Conservation (phyloP, 2,888 invertebrate species). For the Nymphalis c-album region DNA sequence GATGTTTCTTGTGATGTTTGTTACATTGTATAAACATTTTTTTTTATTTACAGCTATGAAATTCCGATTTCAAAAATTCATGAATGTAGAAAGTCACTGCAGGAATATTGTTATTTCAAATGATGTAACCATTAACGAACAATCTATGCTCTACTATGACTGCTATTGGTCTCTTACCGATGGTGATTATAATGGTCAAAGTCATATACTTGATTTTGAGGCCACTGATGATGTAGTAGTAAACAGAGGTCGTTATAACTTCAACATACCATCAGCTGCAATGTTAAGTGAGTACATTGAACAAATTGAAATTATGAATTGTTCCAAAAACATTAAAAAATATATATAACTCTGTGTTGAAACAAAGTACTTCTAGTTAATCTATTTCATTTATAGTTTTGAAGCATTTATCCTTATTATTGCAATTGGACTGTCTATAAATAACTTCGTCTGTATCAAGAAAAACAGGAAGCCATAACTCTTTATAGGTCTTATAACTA, state of each 20-base stretch:
- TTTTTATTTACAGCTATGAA: slow-evolving; percentile 66
- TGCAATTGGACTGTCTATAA: background rate
- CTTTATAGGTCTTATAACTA: no score
- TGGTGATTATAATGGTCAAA: slow-evolving; percentile 56
- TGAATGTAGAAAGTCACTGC: slow-evolving; percentile 60
- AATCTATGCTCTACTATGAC: slow-evolving; percentile 71
- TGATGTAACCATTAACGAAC: slow-evolving; percentile 62
- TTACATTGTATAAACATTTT: background rate
- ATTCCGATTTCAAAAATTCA: slow-evolving; percentile 63
- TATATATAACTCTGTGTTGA: background rate
- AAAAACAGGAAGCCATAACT: background rate
- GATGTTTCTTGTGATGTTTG: background rate
- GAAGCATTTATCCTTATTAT: background rate
- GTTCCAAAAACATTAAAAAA: background rate
- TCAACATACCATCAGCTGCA: slow-evolving; percentile 68
- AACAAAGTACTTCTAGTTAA: background rate
- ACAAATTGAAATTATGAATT: background rate
- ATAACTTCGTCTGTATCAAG: no score
- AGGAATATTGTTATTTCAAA: slow-evolving; percentile 68
- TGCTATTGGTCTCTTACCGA: slow-evolving; percentile 69
- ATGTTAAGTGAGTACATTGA: slow-evolving; percentile 67
- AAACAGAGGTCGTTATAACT: slow-evolving; percentile 69
- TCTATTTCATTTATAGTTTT: no score
- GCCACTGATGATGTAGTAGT: slow-evolving; percentile 62
- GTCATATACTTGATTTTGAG: slow-evolving; percentile 69